Evolutionary conservation across 2,113 vertebrate genomes (phyloP).

Genomic region (Aythya baeri): DNA sequence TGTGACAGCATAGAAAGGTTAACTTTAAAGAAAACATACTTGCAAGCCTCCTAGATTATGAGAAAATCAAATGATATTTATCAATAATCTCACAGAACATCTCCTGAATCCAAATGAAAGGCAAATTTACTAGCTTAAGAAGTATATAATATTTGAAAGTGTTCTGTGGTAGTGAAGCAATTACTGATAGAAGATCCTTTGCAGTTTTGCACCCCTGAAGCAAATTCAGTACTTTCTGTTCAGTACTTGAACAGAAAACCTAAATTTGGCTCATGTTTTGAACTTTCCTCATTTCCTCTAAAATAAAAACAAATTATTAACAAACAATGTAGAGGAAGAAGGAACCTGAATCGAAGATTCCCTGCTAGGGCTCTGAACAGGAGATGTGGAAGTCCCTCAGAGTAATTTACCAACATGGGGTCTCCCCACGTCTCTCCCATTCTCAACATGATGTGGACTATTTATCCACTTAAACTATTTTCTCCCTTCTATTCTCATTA

Average conservation of each 20-base stretch:
- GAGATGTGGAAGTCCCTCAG: not conserved
- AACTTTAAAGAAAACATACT: conserved; percentile 32
- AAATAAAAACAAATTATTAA: not conserved
- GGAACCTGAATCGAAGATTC: not conserved
- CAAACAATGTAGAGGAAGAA: not conserved
- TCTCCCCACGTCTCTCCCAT: not conserved
- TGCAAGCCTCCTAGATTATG: not conserved
- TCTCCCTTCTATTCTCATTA: not conserved
- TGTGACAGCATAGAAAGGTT: conserved; percentile 5
- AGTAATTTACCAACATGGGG: fast-evolving
- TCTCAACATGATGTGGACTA: not conserved
- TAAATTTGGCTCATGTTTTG: not conserved
- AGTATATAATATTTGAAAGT: not conserved
- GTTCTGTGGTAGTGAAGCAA: not conserved
- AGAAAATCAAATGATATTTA: conserved; percentile 11
- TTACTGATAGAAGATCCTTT: not conserved
- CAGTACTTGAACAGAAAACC: not conserved
- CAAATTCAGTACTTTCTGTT: too few species aligned
- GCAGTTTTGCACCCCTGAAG: not conserved
- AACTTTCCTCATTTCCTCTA: not conserved
- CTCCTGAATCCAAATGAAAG: not conserved
- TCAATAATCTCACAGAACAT: not conserved
- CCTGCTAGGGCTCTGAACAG: not conserved
- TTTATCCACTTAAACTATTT: not conserved
- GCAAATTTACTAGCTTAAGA: not conserved